Evolutionary conservation across 2,113 vertebrate genomes (phyloP).

Genomic region (Petrocephalus zakoni): DNA sequence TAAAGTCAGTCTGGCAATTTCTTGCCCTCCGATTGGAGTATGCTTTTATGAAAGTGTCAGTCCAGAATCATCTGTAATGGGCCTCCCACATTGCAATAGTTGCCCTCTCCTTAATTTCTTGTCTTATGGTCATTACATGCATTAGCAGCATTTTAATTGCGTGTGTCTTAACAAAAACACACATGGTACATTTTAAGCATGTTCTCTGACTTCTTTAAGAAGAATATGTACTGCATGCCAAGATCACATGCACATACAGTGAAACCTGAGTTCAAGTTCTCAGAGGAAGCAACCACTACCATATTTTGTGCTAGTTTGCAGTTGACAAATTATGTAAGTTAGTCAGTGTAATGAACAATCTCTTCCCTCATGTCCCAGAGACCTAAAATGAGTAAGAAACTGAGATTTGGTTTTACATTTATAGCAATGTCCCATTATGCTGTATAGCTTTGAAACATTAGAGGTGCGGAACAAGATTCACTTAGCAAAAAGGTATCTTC

Average conservation of each 20-base stretch:
- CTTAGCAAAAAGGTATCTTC: background rate
- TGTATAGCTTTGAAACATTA: background rate
- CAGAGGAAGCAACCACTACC: background rate
- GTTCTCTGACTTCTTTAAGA: background rate
- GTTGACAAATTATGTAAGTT: background rate
- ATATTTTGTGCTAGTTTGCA: background rate
- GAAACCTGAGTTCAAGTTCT: background rate
- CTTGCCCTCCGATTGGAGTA: background rate
- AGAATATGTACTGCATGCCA: background rate
- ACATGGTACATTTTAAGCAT: background rate
- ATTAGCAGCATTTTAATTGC: background rate
- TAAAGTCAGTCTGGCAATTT: background rate
- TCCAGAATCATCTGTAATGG: background rate
- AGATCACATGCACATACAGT: background rate
- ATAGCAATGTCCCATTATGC: background rate
- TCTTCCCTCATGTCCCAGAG: background rate
- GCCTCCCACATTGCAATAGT: background rate
- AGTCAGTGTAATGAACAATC: background rate
- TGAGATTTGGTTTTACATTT: background rate
- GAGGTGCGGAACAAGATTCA: background rate
- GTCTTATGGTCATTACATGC: background rate
- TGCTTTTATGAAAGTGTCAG: background rate
- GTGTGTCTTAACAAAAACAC: background rate
- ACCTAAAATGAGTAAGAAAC: background rate
- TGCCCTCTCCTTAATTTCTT: background rate